Evolutionary conservation across 2,113 vertebrate species (phyloP).

Genomic region (Poeciliopsis occidentalis): DNA sequence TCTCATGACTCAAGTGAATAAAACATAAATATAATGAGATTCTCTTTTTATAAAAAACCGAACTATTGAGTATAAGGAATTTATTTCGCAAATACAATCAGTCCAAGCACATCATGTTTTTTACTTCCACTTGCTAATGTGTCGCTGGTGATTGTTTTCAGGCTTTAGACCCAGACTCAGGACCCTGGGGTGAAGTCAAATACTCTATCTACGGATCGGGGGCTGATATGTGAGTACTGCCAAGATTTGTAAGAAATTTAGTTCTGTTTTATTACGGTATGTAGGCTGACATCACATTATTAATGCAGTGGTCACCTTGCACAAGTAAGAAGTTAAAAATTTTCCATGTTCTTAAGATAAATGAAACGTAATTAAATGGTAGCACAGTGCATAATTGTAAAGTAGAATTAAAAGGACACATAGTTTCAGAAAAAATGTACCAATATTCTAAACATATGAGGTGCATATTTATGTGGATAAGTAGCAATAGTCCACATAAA

Average conservation of each 20-base stretch:
- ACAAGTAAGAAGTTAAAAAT: too few relatives aligned
- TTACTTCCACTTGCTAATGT: neutral
- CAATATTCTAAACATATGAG: too few relatives aligned
- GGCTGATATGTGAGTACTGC: constrained; percentile 88
- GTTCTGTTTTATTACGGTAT: neutral
- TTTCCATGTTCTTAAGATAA: too few relatives aligned
- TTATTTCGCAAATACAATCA: neutral
- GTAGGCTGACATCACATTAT: too few relatives aligned
- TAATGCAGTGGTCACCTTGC: too few relatives aligned
- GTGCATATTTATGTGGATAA: too few relatives aligned
- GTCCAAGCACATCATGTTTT: neutral
- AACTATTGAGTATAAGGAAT: neutral
- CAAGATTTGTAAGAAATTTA: neutral
- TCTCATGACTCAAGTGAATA: too few relatives aligned
- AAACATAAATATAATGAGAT: neutral
- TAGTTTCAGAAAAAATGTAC: too few relatives aligned
- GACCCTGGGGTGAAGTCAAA: constrained; percentile 93
- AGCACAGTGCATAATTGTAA: too few relatives aligned
- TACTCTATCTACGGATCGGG: constrained; percentile 93
- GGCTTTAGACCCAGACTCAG: constrained; percentile 95
- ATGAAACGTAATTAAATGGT: too few relatives aligned
- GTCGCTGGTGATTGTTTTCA: constrained; percentile 59
- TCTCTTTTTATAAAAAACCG: neutral
- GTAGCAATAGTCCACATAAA: neutral
- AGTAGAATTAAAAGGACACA: too few relatives aligned